These are phyloP conservation scores for Sylvia borin DNA, from an alignment of 2,797 vertebrate genomes.

Conservation along the genomic window DNA sequence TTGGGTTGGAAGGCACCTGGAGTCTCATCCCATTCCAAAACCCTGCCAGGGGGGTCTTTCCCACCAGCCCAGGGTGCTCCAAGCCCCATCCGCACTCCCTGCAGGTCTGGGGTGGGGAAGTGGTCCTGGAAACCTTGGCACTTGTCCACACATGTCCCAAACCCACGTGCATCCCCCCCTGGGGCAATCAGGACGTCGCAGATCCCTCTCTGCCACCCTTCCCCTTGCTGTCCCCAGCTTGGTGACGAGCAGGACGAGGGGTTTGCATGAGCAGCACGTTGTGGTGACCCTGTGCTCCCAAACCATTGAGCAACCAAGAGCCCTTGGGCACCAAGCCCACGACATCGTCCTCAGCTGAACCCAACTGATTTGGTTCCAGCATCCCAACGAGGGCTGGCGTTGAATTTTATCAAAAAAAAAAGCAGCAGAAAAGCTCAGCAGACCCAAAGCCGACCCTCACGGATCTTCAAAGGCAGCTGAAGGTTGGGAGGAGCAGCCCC, in stretches of 20 bases:
- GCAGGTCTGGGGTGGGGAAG: rapidly evolving
- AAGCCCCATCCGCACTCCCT: neutral
- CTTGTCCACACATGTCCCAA: neutral
- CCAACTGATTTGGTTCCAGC: rapidly evolving
- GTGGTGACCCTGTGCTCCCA: neutral
- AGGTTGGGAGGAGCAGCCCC: no score
- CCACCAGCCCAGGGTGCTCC: neutral
- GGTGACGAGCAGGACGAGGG: rapidly evolving
- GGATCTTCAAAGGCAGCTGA: neutral
- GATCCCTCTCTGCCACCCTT: neutral
- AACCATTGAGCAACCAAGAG: neutral
- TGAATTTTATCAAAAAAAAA: neutral
- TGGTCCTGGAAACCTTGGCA: neutral
- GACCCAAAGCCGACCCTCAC: neutral
- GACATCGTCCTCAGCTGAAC: rapidly evolving
- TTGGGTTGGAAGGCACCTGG: neutral
- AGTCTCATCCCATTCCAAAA: neutral
- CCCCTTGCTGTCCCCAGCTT: rapidly evolving
- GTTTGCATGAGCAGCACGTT: rapidly evolving
- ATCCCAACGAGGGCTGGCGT: rapidly evolving
- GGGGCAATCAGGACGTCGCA: neutral
- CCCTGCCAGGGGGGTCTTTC: neutral
- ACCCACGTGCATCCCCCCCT: rapidly evolving
- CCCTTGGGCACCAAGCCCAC: rapidly evolving
- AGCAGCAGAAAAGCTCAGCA: neutral